Percentiles rank a stretch among this genome's conserved stretches.
phyloP scores from a whole-genome alignment of 2,888 invertebrate genomes.

The Orthosia gothica region DNA sequence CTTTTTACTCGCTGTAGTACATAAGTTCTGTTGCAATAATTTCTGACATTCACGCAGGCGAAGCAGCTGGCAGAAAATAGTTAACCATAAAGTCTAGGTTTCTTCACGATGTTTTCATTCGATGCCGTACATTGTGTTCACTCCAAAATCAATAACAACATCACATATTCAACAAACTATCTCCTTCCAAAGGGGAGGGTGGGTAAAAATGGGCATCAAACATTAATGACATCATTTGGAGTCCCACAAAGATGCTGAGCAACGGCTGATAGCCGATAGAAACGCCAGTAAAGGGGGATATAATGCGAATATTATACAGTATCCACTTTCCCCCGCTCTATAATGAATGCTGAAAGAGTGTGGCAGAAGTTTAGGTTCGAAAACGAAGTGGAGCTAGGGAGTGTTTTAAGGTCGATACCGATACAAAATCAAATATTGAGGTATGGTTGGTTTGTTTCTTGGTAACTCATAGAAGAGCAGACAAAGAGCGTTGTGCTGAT shows the following conservation, averaged over 20 bases:
- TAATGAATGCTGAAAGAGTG: conserved; percentile 51
- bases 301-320: conserved; percentile 90
- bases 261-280: conserved; percentile 87
- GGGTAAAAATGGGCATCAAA: conserved; percentile 83
- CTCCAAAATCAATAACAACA: conserved; percentile 78
- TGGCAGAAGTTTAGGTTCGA: conserved; percentile 60
- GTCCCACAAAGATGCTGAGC: conserved; percentile 87
- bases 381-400: background rate
- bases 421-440: background rate
- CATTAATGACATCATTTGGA: conserved; percentile 88
- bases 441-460: no score
- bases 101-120: background rate
- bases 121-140: background rate
- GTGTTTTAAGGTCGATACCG: background rate
- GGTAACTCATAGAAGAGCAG: no score
- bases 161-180: conserved; percentile 84
- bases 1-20: no score
- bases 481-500: no score
- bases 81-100: background rate
- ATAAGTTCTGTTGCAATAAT: no score
- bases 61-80: no score
- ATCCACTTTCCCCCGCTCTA: conserved; percentile 74
- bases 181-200: conserved; percentile 67
- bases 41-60: no score
- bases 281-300: conserved; percentile 81